Evolutionary conservation across 2,888 invertebrate species (phyloP).

Genomic region (Mythimna albipuncta): DNA sequence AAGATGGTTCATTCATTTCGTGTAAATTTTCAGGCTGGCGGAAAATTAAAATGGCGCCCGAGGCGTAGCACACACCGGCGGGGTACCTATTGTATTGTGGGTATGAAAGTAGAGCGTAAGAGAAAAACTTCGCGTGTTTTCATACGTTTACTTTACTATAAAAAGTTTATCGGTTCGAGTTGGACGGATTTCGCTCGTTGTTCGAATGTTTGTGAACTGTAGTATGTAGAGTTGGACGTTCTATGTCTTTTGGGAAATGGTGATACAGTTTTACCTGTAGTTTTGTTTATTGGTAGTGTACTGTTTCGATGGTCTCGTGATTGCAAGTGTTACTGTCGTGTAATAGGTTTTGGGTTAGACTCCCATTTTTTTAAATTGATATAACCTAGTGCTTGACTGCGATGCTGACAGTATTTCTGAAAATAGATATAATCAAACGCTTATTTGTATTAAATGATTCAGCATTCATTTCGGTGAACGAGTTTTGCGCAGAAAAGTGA

Average conservation of each 20-base stretch:
- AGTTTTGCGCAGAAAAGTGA: background rate
- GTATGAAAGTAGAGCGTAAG: slow-evolving; percentile 80
- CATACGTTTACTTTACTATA: slow-evolving; percentile 78
- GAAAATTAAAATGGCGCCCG: slow-evolving; percentile 90
- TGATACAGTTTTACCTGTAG: slow-evolving; percentile 12
- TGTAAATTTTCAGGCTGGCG: slow-evolving; percentile 87
- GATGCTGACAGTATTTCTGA: background rate
- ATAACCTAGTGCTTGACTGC: too few relatives aligned
- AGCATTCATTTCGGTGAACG: background rate
- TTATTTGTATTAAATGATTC: background rate
- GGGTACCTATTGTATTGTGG: slow-evolving; percentile 65
- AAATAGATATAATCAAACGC: background rate
- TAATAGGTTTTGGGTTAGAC: background rate
- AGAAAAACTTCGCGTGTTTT: slow-evolving; percentile 80
- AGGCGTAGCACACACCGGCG: slow-evolving; percentile 74
- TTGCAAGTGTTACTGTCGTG: background rate
- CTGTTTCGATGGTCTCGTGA: background rate
- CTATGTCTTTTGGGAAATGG: slow-evolving; percentile 19
- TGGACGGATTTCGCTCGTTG: slow-evolving; percentile 64
- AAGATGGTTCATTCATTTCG: slow-evolving; percentile 88
- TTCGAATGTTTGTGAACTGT: slow-evolving; percentile 50
- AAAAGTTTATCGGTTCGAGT: slow-evolving; percentile 79
- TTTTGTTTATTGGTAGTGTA: background rate
- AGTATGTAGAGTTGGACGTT: slow-evolving; percentile 13
- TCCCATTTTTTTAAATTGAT: too few relatives aligned